Evolutionary conservation across 2,113 vertebrate genomes (phyloP).

Genomic region (Lepus timidus): DNA sequence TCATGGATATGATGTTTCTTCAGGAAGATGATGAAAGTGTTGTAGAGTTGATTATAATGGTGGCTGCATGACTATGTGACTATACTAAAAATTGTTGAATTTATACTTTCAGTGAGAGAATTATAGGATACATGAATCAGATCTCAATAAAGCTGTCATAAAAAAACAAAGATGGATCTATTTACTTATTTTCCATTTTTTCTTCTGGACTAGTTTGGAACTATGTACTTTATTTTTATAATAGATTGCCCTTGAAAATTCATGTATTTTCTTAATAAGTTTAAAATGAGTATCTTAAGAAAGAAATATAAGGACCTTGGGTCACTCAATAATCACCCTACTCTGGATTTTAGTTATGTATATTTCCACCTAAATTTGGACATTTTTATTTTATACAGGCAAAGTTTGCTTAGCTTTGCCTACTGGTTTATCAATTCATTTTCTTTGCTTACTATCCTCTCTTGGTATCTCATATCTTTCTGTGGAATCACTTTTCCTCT

Average conservation of each 20-base stretch:
- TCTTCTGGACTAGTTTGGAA: not conserved
- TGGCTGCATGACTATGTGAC: too few relatives aligned
- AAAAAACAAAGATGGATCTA: not conserved
- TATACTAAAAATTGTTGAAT: too few relatives aligned
- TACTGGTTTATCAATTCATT: not conserved
- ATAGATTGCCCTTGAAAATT: not conserved
- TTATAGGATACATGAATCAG: too few relatives aligned
- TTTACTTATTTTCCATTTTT: not conserved
- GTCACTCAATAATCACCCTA: not conserved
- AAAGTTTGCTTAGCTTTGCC: not conserved
- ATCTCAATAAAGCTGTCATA: too few relatives aligned
- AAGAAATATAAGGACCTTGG: not conserved
- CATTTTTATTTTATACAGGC: not conserved
- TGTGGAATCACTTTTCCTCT: not conserved
- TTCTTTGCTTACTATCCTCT: not conserved
- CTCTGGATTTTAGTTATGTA: slow-evolving; percentile 7
- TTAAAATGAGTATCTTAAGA: slow-evolving; percentile 1
- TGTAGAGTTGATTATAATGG: too few relatives aligned
- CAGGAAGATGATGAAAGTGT: too few relatives aligned
- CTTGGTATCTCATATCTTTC: not conserved
- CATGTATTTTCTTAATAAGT: not conserved
- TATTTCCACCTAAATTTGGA: not conserved
- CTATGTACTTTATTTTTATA: not conserved
- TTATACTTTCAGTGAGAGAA: too few relatives aligned
- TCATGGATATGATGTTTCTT: too few relatives aligned